These are phyloP conservation scores for Alfaro cultratus DNA, from an alignment of 2,797 vertebrate genomes.

Conservation along the genomic window DNA sequence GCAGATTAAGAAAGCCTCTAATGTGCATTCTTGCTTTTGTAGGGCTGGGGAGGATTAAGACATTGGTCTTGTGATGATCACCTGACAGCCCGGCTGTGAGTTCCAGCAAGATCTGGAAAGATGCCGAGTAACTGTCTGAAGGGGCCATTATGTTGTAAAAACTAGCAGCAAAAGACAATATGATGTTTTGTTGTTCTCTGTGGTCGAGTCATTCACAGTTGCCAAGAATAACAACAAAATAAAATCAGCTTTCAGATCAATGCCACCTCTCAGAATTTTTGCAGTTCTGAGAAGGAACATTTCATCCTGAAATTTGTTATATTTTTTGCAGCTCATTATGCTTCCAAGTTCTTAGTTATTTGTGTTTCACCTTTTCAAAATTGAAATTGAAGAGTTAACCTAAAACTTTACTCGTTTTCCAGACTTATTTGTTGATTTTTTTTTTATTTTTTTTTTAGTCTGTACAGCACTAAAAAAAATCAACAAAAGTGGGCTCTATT, in stretches of 20 bases:
- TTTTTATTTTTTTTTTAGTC: no score
- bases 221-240: neutral
- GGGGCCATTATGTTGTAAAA: constrained; percentile 17
- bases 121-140: constrained; percentile 44
- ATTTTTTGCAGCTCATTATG: constrained; percentile 11
- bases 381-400: neutral
- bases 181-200: neutral
- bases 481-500: neutral
- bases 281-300: neutral
- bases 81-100: constrained; percentile 73
- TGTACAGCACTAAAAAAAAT: neutral
- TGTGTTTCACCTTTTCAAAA: neutral
- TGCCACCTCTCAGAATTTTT: neutral
- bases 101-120: constrained; percentile 33
- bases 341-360: neutral
- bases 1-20: constrained; percentile 62
- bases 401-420: neutral
- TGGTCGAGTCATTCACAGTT: neutral
- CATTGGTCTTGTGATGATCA: constrained; percentile 82
- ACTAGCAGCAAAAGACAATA: neutral
- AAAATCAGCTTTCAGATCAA: neutral
- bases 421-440: neutral
- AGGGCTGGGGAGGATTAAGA: constrained; percentile 73
- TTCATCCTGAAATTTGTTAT: neutral
- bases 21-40: constrained; percentile 69